Evolutionary conservation across 2,113 vertebrate genomes (phyloP), one percentile per base, ranked within the genome.

Genomic region (Hassar affinis): DNA sequence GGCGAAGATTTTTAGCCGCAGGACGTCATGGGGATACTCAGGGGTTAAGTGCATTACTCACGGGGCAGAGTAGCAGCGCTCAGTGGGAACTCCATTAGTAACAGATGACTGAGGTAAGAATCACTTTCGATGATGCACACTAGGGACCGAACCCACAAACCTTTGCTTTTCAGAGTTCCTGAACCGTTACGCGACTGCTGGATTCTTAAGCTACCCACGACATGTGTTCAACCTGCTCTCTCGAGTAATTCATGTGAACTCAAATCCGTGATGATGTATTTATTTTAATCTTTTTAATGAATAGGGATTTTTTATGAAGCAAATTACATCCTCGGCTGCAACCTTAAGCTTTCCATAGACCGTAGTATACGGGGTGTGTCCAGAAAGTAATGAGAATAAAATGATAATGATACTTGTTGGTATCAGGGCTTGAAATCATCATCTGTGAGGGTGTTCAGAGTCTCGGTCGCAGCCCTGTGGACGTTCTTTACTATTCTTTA

Each of bases 1-100:
- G 22, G 45, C 20, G 27, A 66, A 51, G 18, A 8, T 52, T 80
- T 80, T 66, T 25, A 51, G 42, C 47, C 51, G 42, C 61, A 68
- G 61, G 38, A 80, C 33, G 6, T 66, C 61, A 52, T 66, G 52
- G 61, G 45, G 61, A 66, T 57, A 80, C 42, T 33, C 52, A 0
- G n/a, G 59, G 78, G 78, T 80, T 80, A 80, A 80, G 78, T 80
- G 78, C 78, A 49, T 66, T 64, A 66, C 78, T 80, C 78, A 51
- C 20, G 33, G 78, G 78, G n/a, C 59, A 80, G 59, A 80, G 66
- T 51, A 66, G n/a, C n/a, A 80, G 47, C 4, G 18, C 61, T 51
- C 78, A 66, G 78, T 80, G 61, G 42, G 47, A 33, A 52, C 61
- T 57, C 78, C 61, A 80, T 66, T 80, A 52, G 78, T 80, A 80